A percentile compares a stretch with the other conserved stretches of the same genome.
phyloP scores from a whole-genome alignment of 1,140 invertebrate species.

The Halesus radiatus region DNA sequence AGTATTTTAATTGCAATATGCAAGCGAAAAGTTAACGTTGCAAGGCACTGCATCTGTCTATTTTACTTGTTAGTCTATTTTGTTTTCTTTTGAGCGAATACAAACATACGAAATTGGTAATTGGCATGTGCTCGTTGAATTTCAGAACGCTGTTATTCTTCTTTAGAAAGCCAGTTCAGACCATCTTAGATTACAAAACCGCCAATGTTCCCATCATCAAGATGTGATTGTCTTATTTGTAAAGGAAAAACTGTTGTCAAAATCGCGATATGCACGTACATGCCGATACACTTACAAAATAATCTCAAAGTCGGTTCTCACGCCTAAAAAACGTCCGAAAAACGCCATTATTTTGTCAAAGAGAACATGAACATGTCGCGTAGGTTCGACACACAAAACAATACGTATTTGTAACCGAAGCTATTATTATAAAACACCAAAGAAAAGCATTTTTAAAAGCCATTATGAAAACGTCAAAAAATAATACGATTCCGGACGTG shows the following conservation, averaged over 20 bases:
- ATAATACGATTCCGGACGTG: too few relatives aligned
- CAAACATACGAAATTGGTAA: background rate
- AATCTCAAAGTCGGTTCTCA: background rate
- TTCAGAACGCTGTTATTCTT: background rate
- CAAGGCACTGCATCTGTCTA: too few relatives aligned
- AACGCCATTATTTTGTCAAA: background rate
- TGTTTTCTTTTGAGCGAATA: too few relatives aligned
- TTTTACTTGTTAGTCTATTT: too few relatives aligned
- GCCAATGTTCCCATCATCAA: background rate
- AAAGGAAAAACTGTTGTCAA: background rate
- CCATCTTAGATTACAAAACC: background rate
- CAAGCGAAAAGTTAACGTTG: too few relatives aligned
- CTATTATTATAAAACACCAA: too few relatives aligned
- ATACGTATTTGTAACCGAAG: background rate
- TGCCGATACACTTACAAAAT: background rate
- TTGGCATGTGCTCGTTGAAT: background rate
- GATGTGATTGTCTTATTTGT: background rate
- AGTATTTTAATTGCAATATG: too few relatives aligned
- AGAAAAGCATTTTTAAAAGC: too few relatives aligned
- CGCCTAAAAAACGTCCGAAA: background rate
- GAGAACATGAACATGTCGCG: background rate
- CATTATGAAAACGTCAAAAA: too few relatives aligned
- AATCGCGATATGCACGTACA: constrained; percentile 13
- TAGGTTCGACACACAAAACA: background rate
- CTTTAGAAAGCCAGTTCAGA: background rate